Evolutionary conservation across 2,113 vertebrate genomes (phyloP), one percentile per base, ranked within the genome.

Genomic region (Platycercus adscitus): DNA sequence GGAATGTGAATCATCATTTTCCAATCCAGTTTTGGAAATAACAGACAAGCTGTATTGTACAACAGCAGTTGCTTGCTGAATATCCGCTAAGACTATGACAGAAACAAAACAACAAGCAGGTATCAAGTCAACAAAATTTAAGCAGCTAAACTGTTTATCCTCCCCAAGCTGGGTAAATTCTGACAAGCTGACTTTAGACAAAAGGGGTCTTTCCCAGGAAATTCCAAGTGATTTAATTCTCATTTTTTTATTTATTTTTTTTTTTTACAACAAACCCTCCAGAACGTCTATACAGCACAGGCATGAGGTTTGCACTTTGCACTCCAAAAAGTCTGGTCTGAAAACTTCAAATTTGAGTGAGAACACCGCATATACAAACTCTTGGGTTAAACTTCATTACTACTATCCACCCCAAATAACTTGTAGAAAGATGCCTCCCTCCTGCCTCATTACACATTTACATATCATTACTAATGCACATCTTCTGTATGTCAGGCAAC

Each of bases 391-490:
- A 52, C 50, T 68, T 86, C 28, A 29, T 55, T 58, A 19, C 20
- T 66, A 21, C 33, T 73, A 47, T 11, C 20, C 29, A 65, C 7
- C 3, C 26, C 25, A 88, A 85, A 65, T 23, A 25, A n/a, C 7
- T 19, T 55, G 31, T 29, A 78, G 44, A 73, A 49, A 6, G 28
- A 9, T 43, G 17, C 13, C n/a, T 63, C 4, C n/a, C 17, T 89
- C 29, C 19, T 7, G 17, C 26, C 43, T 37, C 26, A 26, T 39
- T 56, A 65, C 17, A 47, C 16, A 28, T 64, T 49, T 52, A 52
- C 5, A 65, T 15, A 23, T 1, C 0, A 0, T 11, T 46, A 50
- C 8, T 11, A 26, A 33, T 4, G 19, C 13, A 17, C 33, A 55
- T 28, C 25, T 81, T 68, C 31, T 49, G 28, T 41, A 16, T 1